These are phyloP conservation scores for Alligator sinensis DNA, from an alignment of 2,113 vertebrate genomes.

Conservation along the genomic window DNA sequence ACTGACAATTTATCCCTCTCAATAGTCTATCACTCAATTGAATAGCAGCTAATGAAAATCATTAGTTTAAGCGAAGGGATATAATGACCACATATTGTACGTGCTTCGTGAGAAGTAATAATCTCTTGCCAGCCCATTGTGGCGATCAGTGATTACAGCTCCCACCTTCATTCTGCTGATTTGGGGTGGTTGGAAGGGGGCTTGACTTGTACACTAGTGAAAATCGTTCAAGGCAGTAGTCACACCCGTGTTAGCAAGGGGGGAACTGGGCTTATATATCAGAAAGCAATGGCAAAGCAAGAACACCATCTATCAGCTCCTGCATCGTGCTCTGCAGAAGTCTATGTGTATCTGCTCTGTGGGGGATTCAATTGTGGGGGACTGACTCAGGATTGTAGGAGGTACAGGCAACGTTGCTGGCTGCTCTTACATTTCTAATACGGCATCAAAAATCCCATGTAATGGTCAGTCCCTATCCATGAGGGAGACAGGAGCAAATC, in stretches of 20 bases:
- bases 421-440: not conserved
- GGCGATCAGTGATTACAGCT: too few species aligned
- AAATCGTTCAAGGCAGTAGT: not conserved
- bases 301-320: not conserved
- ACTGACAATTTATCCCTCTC: not conserved
- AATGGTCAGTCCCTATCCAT: not conserved
- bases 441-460: not conserved
- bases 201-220: not conserved
- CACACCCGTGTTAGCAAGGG: not conserved
- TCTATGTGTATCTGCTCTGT: not conserved
- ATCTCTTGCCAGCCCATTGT: not conserved
- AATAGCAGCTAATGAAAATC: not conserved
- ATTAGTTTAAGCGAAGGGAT: not conserved
- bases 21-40: not conserved
- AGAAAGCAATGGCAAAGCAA: not conserved
- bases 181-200: not conserved
- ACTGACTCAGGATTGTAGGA: not conserved
- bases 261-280: not conserved
- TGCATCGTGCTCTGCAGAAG: not conserved
- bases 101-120: not conserved
- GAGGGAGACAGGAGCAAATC: not conserved
- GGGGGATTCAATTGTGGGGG: not conserved
- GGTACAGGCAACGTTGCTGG: not conserved
- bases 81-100: not conserved
- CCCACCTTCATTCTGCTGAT: not conserved